Conservation (phyloP, 2,113 vertebrate genomes). For the Sminthopsis crassicaudata region DNA sequence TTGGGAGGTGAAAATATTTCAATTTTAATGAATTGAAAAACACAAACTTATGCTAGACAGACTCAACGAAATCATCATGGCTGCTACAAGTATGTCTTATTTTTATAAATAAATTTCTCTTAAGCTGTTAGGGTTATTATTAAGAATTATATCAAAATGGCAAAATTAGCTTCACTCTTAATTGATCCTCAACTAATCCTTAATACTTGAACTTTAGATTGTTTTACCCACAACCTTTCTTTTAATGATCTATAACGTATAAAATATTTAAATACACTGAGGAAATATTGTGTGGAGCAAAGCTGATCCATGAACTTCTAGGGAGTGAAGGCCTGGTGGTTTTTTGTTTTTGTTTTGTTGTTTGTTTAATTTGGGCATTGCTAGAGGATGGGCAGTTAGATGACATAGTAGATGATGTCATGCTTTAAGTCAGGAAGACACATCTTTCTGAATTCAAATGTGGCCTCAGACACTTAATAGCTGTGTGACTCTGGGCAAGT, state of each 20-base stretch:
- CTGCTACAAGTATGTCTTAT: background rate
- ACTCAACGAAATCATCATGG: background rate
- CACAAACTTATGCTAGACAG: background rate
- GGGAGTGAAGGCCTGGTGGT: background rate
- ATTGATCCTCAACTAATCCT: background rate
- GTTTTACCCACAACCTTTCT: too few relatives aligned
- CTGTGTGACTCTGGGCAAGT: background rate
- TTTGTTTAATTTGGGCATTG: background rate
- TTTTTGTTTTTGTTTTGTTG: background rate
- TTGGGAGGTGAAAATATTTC: background rate
- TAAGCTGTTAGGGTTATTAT: background rate
- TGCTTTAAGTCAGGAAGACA: background rate
- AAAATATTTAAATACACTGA: background rate
- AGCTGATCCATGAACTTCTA: background rate
- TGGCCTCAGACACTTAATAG: background rate
- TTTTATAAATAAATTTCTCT: constrained; percentile 2
- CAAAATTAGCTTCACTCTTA: background rate
- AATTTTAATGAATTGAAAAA: constrained; percentile 7
- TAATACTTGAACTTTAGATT: background rate
- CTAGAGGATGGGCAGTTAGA: background rate
- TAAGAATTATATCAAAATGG: background rate
- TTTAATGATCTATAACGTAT: background rate
- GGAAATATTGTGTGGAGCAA: background rate
- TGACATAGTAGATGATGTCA: too few relatives aligned
- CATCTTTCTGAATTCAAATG: background rate